These are phyloP conservation scores for Cynodonichthys magdalenae DNA, from an alignment of 2,797 vertebrate species.

Conservation along the genomic window DNA sequence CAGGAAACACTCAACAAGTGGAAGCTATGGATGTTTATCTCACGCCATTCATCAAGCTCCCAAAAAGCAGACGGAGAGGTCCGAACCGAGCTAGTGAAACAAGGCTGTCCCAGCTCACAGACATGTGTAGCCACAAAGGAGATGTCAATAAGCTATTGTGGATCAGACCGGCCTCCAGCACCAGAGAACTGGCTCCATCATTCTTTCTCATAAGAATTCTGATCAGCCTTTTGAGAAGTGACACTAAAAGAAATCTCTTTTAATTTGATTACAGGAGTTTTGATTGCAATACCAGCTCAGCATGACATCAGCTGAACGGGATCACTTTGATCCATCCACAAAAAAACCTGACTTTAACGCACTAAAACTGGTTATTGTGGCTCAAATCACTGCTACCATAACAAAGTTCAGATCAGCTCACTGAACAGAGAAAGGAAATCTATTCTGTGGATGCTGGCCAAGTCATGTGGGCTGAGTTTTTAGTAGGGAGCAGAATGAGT, in stretches of 20 bases:
- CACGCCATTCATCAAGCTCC: conserved; percentile 70
- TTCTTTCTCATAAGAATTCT: conserved; percentile 61
- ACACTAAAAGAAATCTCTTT: conserved; percentile 29
- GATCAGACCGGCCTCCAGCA: conserved; percentile 47
- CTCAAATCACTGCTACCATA: conserved; percentile 61
- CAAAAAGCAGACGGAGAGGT: conserved; percentile 51
- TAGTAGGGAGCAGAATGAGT: conserved; percentile 64
- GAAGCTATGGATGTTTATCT: conserved; percentile 82
- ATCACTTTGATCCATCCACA: conserved; percentile 41
- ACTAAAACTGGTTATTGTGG: conserved; percentile 38
- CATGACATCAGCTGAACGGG: conserved; percentile 19
- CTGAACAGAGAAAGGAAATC: conserved; percentile 50
- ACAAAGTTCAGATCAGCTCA: conserved; percentile 49
- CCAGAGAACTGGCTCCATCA: conserved; percentile 43
- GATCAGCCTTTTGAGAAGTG: conserved; percentile 41
- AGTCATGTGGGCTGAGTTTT: conserved; percentile 68
- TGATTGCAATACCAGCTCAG: conserved; percentile 23
- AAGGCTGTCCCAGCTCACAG: conserved; percentile 4
- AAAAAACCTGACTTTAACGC: conserved; percentile 33
- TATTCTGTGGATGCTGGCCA: conserved; percentile 51
- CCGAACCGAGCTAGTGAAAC: conserved; percentile 18
- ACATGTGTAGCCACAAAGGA: conserved; percentile 15
- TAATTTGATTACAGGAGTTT: conserved; percentile 26
- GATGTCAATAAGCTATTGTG: conserved; percentile 31
- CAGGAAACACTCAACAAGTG: conserved; percentile 81